Evolutionary conservation across 1,140 invertebrate genomes (phyloP).

Genomic region (Drosophila navojoa): DNA sequence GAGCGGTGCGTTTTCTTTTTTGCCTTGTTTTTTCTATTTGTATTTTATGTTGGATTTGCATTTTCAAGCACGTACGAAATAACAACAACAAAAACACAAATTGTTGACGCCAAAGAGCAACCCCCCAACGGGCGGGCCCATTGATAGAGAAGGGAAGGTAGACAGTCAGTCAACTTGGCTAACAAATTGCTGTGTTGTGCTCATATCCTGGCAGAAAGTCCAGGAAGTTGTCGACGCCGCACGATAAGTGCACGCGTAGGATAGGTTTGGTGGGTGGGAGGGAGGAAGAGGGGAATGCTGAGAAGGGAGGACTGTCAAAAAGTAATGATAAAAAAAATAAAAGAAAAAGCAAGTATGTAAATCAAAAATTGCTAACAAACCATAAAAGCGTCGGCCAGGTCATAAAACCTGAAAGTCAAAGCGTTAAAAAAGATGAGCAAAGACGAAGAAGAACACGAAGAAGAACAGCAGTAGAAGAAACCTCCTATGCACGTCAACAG

Average conservation of each 20-base stretch:
- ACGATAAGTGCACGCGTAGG: constrained; percentile 44
- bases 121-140: constrained; percentile 25
- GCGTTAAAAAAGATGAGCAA: constrained; percentile 46
- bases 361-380: constrained; percentile 64
- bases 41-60: constrained; percentile 47
- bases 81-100: constrained; percentile 7
- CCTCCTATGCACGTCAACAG: constrained; percentile 10
- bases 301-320: not conserved
- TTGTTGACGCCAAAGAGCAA: constrained; percentile 15
- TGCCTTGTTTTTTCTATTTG: constrained; percentile 28
- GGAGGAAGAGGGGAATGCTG: not conserved
- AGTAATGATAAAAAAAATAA: not conserved
- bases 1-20: constrained; percentile 18
- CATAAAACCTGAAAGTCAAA: constrained; percentile 54
- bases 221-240: constrained; percentile 49
- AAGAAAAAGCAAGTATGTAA: constrained; percentile 51
- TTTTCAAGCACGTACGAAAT: constrained; percentile 52
- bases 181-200: constrained; percentile 59
- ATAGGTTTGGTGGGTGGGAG: not conserved
- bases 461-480: not conserved
- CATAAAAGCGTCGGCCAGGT: constrained; percentile 61
- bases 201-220: constrained; percentile 32
- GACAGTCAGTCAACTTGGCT: constrained; percentile 42
- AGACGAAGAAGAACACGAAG: constrained; percentile 6
- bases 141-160: not conserved